Percentiles rank a stretch among this genome's conserved stretches.
Evolutionary conservation across 1,140 invertebrate species (phyloP).

Genomic region (Lutraria rhynchaena): DNA sequence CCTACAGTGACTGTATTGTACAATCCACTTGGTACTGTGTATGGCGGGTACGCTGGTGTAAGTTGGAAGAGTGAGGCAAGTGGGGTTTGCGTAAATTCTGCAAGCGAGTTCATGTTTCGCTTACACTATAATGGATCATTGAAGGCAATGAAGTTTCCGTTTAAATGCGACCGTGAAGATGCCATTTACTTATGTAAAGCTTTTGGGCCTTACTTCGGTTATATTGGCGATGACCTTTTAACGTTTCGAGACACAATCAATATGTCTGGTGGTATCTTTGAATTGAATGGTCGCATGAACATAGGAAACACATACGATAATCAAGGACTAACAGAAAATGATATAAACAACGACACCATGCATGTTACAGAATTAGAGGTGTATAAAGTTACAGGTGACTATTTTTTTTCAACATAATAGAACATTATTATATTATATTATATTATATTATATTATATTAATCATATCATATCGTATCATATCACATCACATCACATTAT

Average conservation of each 20-base stretch:
- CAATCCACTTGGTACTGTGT: conserved; percentile 55
- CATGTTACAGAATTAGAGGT: conserved; percentile 46
- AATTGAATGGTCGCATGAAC: conserved; percentile 4
- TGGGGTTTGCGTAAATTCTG: conserved; percentile 38
- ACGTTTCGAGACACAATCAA: conserved; percentile 3
- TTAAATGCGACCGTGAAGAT: neutral
- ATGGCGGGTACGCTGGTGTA: conserved; percentile 57
- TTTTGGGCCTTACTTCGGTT: conserved; percentile 46
- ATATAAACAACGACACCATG: conserved; percentile 25
- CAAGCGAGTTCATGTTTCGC: conserved; percentile 59
- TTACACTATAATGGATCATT: conserved; percentile 9
- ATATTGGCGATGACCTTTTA: conserved; percentile 29
- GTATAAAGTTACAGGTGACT: conserved; percentile 46
- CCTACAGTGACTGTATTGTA: conserved; percentile 60
- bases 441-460: no score
- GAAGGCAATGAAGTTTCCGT: conserved; percentile 14
- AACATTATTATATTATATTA: no score
- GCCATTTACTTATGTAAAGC: neutral
- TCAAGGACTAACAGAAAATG: neutral
- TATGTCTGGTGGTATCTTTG: neutral
- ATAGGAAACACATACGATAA: conserved; percentile 7
- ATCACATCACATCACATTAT: no score
- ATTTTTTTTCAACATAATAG: no score
- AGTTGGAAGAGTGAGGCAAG: conserved; percentile 39
- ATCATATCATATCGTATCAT: no score